Conservation (phyloP, 1,140 invertebrate genomes). For the Penaeus indicus region DNA sequence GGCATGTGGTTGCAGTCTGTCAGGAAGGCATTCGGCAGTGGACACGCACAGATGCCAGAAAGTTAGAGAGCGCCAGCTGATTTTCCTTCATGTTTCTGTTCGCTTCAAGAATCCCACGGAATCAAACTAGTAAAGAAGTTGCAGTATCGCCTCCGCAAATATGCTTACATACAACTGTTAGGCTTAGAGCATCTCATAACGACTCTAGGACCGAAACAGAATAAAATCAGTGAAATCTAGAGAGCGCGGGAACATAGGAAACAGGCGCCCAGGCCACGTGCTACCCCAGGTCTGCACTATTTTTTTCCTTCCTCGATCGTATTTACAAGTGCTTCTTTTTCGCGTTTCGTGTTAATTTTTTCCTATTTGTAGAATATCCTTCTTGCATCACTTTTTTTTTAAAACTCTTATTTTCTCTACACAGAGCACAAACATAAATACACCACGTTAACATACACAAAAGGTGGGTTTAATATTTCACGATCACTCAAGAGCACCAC, state of each 20-base stretch:
- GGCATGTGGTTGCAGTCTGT: constrained; percentile 60
- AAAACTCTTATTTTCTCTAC: too few species aligned
- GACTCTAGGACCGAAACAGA: too few species aligned
- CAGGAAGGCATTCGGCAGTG: constrained; percentile 50
- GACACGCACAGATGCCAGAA: constrained; percentile 56
- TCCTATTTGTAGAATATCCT: neutral
- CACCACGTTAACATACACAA: too few species aligned
- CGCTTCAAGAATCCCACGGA: neutral
- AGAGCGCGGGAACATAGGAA: constrained; percentile 15
- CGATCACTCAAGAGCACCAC: constrained; percentile 40
- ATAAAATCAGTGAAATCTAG: neutral
- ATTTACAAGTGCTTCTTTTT: neutral
- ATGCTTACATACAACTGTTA: too few species aligned
- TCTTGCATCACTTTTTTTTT: too few species aligned
- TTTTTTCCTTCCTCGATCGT: neutral
- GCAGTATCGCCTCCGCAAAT: too few species aligned
- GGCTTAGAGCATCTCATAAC: too few species aligned
- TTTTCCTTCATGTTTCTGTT: constrained; percentile 22
- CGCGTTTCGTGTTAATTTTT: neutral
- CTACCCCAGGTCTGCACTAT: constrained; percentile 4
- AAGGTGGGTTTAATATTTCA: constrained; percentile 50
- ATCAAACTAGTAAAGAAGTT: too few species aligned
- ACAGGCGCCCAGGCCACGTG: constrained; percentile 47
- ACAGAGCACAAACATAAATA: too few species aligned
- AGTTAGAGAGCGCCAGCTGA: constrained; percentile 7